Base-by-base conservation (phyloP, 2,888 invertebrate species). In the Sphaeridia pumilis region DNA sequence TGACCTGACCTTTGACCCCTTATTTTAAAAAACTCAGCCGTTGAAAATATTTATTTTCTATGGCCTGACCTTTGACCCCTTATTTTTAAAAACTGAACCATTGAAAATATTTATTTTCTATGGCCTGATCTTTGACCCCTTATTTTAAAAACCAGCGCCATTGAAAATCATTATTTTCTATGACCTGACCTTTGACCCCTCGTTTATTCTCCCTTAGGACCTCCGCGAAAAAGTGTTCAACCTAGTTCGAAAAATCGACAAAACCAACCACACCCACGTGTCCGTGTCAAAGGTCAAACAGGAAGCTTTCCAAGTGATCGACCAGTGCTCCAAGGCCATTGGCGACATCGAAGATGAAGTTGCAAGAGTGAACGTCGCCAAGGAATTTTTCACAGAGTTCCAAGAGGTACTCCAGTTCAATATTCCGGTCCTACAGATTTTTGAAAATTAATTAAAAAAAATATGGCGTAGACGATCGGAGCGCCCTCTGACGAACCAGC, bases 281-380 rank as follows among this genome's bases (percentile, higher is more conserved):
- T 34, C 35, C 38, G 46, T 27, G 24, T 28, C 41, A 2, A 46
- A 46, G 31, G 25, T 52, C 26, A 46, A 46, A 52, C 38, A 46
- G n/a, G 46, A 46, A 21, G 45, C 46, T 31, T 52, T 52, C 28
- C 26, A 46, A 22, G 24, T 52, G 27, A 52, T 52, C 26, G 52
- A 52, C 34, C 46, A 36, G 14, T 52, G 52, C 41, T 46, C 46
- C 34, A 27, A 52, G 26, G 41, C 36, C 41, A 38, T 52, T 17
- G 46, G 44, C 25, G 38, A 41, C 10, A 31, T 27, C 28, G 52
- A 52, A 46, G 52, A 52, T 35, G 46, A 46, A 42, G 38, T 38
- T 38, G 22, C 46, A 24, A 52, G 41, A 46, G 28, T 52, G 41
- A 22, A 22, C 4, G 46, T 52, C 21, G 38, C 41, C 41, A 20